Base-by-base conservation (phyloP, 2,888 invertebrate genomes). In the Drosophila pseudotalamancana region DNA sequence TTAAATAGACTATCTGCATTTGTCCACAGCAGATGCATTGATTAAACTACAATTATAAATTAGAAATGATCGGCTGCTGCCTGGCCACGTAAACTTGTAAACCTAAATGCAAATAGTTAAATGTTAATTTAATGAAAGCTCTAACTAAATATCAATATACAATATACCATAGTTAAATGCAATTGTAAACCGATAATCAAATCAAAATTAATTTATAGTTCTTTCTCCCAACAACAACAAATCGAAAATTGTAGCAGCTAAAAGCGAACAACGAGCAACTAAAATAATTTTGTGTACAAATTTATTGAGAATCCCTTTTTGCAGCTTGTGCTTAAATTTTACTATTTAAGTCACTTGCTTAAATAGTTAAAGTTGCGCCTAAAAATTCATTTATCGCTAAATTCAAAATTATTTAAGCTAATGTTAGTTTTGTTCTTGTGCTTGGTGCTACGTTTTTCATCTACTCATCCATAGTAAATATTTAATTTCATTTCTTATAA, bases 81-180 rank as follows among this genome's bases (percentile, higher is more conserved):
- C 40, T 62, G 54, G 65, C 63, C 62, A n/a, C 62, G 42, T 63
- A 64, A 65, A 78, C n/a, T 53, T 42, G 50, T 62, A 56, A 53
- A 57, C 54, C 50, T 49, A 65, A 60, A 60, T 51, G 55, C 45
- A 66, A 77, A 86, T 82, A 87, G 87, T 63, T 77, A 84, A 87
- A 70, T 84, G 77, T 76, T 78, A 68, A 82, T 69, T 69, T 76
- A 66, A 78, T 64, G 40, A 66, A 59, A 46, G 45, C 53, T 64
- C 77, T 65, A 69, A 83, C 62, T 64, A 75, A 73, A 70, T 73
- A 79, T 66, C 72, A 65, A 64, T 45, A 65, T 55, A 79, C 53
- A 37, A 65, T 61, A 68, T 61, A 71, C 68, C 64, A 83, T 87
- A 83, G 85, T 66, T 85, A 82, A 83, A 83, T 87, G 64, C 78